Percentiles rank a stretch among this genome's conserved stretches.
Evolutionary conservation across 2,797 vertebrate genomes (phyloP).

Genomic region (Neosilurus mollespiculum): DNA sequence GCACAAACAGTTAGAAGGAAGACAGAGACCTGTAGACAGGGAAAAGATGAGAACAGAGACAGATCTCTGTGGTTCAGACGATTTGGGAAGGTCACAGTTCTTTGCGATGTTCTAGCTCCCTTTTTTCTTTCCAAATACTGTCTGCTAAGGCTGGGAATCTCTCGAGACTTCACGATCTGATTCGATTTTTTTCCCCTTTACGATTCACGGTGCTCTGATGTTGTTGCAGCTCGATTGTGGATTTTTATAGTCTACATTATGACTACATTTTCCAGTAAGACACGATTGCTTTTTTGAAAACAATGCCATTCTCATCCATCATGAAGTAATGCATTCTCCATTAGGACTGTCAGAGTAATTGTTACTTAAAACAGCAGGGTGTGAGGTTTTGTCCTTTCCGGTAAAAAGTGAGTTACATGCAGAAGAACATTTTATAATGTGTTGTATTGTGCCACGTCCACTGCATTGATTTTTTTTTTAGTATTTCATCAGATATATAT

Average conservation of each 20-base stretch:
- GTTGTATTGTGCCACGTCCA: constrained; percentile 7
- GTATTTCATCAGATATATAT: background rate
- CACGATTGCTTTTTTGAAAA: constrained; percentile 2
- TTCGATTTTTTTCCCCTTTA: background rate
- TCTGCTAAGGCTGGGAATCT: background rate
- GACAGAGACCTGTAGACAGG: constrained; percentile 44
- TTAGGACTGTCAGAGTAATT: constrained; percentile 17
- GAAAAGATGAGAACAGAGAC: constrained; percentile 11
- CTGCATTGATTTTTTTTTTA: background rate
- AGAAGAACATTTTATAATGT: background rate
- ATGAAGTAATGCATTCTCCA: constrained; percentile 23
- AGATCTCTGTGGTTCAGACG: background rate
- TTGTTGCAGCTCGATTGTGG: constrained; percentile 1
- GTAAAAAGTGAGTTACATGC: background rate
- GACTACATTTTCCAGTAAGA: constrained; percentile 34
- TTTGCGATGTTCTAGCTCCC: constrained; percentile 12
- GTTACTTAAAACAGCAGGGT: constrained; percentile 32
- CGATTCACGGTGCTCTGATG: constrained; percentile 1
- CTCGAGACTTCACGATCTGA: background rate
- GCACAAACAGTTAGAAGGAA: background rate
- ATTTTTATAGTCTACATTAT: constrained; percentile 27
- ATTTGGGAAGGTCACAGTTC: constrained; percentile 8
- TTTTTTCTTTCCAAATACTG: background rate
- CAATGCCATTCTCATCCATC: constrained; percentile 12
- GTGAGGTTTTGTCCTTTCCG: background rate